Evolutionary conservation across 2,113 vertebrate species (phyloP).

Genomic region (Chloebia gouldiae): DNA sequence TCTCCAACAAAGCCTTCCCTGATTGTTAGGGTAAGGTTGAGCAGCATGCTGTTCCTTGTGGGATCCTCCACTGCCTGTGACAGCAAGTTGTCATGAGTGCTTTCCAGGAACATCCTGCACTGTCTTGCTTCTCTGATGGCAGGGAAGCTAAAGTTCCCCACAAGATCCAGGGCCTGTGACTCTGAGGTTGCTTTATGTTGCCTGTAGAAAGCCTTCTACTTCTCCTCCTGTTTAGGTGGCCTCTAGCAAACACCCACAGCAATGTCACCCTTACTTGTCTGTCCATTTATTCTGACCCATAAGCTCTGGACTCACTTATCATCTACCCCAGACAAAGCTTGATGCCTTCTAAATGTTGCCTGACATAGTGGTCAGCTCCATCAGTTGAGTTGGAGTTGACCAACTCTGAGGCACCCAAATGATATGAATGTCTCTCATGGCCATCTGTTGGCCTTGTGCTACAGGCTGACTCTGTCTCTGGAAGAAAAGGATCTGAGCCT

Average conservation of each 20-base stretch:
- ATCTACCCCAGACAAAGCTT: neutral
- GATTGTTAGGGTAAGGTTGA: neutral
- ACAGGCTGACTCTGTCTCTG: conserved; percentile 62
- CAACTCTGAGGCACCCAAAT: neutral
- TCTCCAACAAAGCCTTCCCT: neutral
- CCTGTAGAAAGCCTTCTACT: neutral
- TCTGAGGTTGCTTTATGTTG: neutral
- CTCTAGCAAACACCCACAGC: neutral
- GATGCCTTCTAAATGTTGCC: neutral
- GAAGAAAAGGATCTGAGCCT: conserved; percentile 68
- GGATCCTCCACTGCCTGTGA: neutral
- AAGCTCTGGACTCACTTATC: neutral
- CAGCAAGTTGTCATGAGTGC: neutral
- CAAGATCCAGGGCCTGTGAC: neutral
- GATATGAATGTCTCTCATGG: neutral
- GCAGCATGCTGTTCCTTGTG: neutral
- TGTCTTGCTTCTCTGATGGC: neutral
- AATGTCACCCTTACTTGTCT: neutral
- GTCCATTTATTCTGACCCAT: neutral
- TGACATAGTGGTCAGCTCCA: neutral
- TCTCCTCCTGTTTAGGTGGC: neutral
- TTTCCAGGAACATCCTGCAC: neutral
- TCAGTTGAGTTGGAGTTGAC: neutral
- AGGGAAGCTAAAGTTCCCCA: neutral
- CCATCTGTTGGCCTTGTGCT: neutral